Percentiles rank a stretch among this genome's conserved stretches.
Evolutionary conservation across 2,113 vertebrate genomes (phyloP).

Genomic region (Pimephales promelas): DNA sequence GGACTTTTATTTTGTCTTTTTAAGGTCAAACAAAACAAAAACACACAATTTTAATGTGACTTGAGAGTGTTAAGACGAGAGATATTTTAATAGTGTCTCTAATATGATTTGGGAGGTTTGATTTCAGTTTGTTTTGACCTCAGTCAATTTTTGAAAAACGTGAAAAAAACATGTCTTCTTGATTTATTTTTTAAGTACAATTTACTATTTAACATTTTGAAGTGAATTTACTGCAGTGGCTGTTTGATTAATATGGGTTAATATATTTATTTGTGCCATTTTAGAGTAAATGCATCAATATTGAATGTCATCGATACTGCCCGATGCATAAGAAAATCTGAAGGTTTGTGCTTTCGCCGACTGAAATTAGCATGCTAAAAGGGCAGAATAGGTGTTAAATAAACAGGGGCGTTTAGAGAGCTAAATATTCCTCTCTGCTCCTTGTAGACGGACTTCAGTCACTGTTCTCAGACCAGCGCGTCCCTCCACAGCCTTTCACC

Average conservation of each 20-base stretch:
- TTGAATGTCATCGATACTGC: neutral
- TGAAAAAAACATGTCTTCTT: too few species aligned
- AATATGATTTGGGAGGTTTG: neutral
- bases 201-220: neutral
- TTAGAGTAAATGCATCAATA: neutral
- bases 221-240: too few species aligned
- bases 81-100: neutral
- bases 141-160: neutral
- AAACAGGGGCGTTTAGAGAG: neutral
- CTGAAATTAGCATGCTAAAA: neutral
- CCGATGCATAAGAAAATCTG: neutral
- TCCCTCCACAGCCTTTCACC: neutral
- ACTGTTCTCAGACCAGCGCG: constrained; percentile 5
- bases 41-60: neutral
- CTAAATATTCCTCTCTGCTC: constrained; percentile 10
- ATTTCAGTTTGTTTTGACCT: neutral
- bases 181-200: neutral
- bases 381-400: neutral
- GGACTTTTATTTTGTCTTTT: neutral
- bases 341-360: neutral
- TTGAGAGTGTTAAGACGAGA: neutral
- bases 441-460: neutral
- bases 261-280: too few species aligned
- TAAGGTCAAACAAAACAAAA: neutral
- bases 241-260: too few species aligned